These are phyloP conservation scores for Cataglyphis livida DNA, from an alignment of 2,888 invertebrate genomes.

Conservation along the genomic window DNA sequence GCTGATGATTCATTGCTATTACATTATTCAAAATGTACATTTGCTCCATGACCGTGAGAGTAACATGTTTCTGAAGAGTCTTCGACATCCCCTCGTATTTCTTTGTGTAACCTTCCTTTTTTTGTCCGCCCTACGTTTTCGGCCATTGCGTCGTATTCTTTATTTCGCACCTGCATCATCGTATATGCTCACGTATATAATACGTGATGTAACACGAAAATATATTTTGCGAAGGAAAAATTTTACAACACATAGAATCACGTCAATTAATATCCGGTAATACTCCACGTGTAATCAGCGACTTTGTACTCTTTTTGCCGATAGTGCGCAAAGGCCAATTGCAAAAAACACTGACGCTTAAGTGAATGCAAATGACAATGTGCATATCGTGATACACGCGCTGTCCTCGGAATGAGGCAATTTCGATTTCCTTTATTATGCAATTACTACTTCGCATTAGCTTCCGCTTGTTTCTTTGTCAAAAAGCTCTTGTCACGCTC, in stretches of 20 bases:
- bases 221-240: slow-evolving; percentile 33
- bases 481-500: slow-evolving; percentile 14
- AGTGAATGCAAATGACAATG: slow-evolving; percentile 46
- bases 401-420: slow-evolving; percentile 39
- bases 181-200: neutral
- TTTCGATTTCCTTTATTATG: slow-evolving; percentile 49
- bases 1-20: neutral
- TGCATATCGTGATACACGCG: slow-evolving; percentile 33
- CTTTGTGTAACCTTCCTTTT: slow-evolving; percentile 4
- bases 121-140: neutral
- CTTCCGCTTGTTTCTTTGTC: slow-evolving; percentile 40
- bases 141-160: slow-evolving; percentile 21
- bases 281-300: slow-evolving; percentile 24
- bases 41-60: slow-evolving; percentile 25
- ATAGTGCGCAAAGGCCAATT: slow-evolving; percentile 20
- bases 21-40: slow-evolving; percentile 23
- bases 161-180: slow-evolving; percentile 4
- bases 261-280: slow-evolving; percentile 42
- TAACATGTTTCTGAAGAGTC: slow-evolving; percentile 8
- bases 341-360: slow-evolving; percentile 41
- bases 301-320: slow-evolving; percentile 46
- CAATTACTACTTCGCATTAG: slow-evolving; percentile 41
- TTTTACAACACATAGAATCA: slow-evolving; percentile 34
- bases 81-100: neutral
- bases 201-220: slow-evolving; percentile 19